Conservation (phyloP, 2,797 vertebrate species). For the Melanotaenia trifasciata region DNA sequence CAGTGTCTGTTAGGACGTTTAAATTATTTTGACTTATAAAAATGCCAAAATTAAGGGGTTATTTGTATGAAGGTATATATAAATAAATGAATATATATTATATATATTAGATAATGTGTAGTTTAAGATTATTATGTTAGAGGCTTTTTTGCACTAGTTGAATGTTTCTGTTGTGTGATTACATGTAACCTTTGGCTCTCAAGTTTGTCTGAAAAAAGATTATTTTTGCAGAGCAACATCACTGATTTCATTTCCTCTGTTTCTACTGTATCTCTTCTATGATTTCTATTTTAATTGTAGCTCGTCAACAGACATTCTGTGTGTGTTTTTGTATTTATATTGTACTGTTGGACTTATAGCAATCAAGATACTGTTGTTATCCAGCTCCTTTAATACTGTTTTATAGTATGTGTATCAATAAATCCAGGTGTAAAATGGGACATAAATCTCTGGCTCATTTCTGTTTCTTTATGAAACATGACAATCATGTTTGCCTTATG, state of each 20-base stretch:
- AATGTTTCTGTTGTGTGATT: conserved; percentile 84
- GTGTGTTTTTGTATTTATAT: conserved; percentile 88
- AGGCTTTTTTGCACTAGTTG: conserved; percentile 87
- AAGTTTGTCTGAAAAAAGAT: conserved; percentile 79
- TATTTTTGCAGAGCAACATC: conserved; percentile 84
- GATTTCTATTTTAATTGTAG: conserved; percentile 83
- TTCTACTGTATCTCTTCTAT: conserved; percentile 74
- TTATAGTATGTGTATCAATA: conserved; percentile 91
- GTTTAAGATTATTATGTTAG: conserved; percentile 83
- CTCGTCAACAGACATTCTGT: conserved; percentile 81
- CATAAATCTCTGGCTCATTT: conserved; percentile 32
- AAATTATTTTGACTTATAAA: conserved; percentile 84
- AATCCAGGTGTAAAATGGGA: conserved; percentile 83
- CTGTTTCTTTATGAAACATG: conserved; percentile 17
- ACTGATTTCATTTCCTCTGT: conserved; percentile 76
- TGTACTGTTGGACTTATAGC: conserved; percentile 87
- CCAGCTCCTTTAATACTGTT: conserved; percentile 91
- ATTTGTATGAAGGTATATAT: conserved; percentile 86
- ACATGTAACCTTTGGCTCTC: conserved; percentile 79
- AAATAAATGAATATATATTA: conserved; percentile 83
- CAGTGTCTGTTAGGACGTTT: conserved; percentile 83
- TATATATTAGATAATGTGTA: conserved; percentile 83
- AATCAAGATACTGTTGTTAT: conserved; percentile 86
- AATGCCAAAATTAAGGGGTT: conserved; percentile 88
- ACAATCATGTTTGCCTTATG: background rate